Evolutionary conservation across 1,140 invertebrate genomes (phyloP), one percentile per base, ranked within the genome.

Genomic region (Drosophila seguyi): DNA sequence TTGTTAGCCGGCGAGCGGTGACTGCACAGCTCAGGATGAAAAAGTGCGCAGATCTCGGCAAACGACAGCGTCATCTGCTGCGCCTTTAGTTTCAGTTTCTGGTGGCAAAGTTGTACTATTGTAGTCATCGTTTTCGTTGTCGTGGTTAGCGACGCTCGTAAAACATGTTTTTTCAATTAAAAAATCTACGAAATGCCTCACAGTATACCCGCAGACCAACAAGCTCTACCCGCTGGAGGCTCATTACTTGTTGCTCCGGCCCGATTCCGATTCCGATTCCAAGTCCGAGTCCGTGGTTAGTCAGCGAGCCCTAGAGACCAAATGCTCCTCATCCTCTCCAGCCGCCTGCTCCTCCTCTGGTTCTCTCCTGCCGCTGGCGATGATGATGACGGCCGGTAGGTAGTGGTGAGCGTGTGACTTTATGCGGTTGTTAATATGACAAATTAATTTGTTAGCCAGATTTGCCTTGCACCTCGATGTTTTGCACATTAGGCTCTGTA

Each of bases 81-180:
- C 83, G 83, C 83, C 83, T 67, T 62, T 29, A 66, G 69, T 73
- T 73, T n/a, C n/a, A n/a, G 52, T 60, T 67, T 52, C 60, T 60
- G 55, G 66, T 50, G 62, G 69, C 20, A 34, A 25, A 22, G 31
- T 34, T 61, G 45, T 82, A 55, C n/a, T 82, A 59, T 27, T 75
- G 63, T 57, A 59, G 79, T 65, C 73, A 75, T 62, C 75, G 79
- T 83, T 76, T 71, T 88, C 75, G 78, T 75, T 79, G 81, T 81
- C 69, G 85, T 90, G 74, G 81, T 85, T 90, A 85, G 85, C 78
- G 78, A 79, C 76, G 85, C 81, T 85, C 85, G 85, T 90, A 90
- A 88, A 90, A 90, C 85, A 90, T 90, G 85, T 90, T 90, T 90
- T 90, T 90, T 90, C 85, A 90, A 90, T 90, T 90, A 90, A 90